Evolutionary conservation across 2,797 vertebrate species (phyloP).

Genomic region (Harpagifer antarcticus): DNA sequence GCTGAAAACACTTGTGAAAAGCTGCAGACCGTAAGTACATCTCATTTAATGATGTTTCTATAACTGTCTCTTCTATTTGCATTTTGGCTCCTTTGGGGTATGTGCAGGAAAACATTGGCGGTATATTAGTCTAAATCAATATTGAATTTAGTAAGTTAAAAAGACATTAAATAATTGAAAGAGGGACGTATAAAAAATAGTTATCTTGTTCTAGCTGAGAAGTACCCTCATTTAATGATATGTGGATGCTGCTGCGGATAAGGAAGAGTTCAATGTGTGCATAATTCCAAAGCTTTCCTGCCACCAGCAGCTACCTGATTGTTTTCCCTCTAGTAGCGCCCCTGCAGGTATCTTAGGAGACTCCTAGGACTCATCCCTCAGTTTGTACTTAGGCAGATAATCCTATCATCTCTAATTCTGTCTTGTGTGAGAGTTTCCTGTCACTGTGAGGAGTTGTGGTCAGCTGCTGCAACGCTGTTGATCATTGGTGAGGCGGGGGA

Average conservation of each 20-base stretch:
- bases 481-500: conserved; percentile 29
- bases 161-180: not conserved
- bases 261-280: not conserved
- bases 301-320: conserved; percentile 22
- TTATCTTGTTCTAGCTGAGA: not conserved
- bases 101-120: not conserved
- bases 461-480: conserved; percentile 45
- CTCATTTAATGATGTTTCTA: not conserved
- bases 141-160: not conserved
- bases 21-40: conserved; percentile 95
- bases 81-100: not conserved
- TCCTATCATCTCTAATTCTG: conserved; percentile 86
- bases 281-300: conserved; percentile 10
- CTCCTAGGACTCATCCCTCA: conserved; percentile 51
- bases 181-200: not conserved
- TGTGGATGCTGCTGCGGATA: not conserved
- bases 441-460: conserved; percentile 65
- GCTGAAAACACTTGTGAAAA: conserved; percentile 96
- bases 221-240: conserved; percentile 4
- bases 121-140: not conserved
- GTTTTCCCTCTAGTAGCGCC: conserved; percentile 26
- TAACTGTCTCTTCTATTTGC: not conserved
- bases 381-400: conserved; percentile 78
- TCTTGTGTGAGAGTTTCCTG: conserved; percentile 77
- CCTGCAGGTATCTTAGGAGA: conserved; percentile 44